Evolutionary conservation across 1,140 invertebrate species (phyloP), one percentile per base, ranked within the genome.

Genomic region (Brachionus paranguensis): DNA sequence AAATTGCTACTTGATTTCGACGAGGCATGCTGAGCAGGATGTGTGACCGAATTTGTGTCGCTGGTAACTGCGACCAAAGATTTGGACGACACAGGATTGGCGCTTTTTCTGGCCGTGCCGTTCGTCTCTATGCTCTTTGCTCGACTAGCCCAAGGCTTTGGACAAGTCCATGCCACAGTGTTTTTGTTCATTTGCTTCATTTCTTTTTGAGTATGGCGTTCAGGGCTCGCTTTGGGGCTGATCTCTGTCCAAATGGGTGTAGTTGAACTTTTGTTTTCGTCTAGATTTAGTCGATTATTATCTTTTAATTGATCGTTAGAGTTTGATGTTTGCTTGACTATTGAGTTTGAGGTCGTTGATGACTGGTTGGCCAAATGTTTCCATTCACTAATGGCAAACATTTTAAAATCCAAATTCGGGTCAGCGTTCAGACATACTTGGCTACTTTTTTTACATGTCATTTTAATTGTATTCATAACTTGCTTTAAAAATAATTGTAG

Each of bases 401-500:
- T 76, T 76, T 76, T 76, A 10, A 50, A 50, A 76, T 76, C 27
- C 3, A 76, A 24, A 50, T 29, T 27, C 65, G 37, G 27, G 12
- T 50, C 45, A 12, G 24, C 43, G 29, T 53, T 76, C 1, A 50
- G 17, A 50, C 8, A 50, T 11, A 27, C 6, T 27, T 76, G 27
- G 47, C 41, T 50, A 76, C 20, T 50, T 10, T 5, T 29, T 50
- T 76, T 76, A 50, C 24, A 50, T 76, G 43, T 76, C 43, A 20
- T 47, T 76, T 76, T 76, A 50, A 50, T 76, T 27, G 41, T 76
- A 50, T 33, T 76, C 47, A 50, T 50, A 76, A 76, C 72, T 76
- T 76, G 72, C 47, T 76, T 76, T 50, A 76, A 50, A 76, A 76
- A 76, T 50, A 50, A 76, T 76, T 76, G 72, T 24, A 76, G 24